phyloP scores from a whole-genome alignment of 2,888 invertebrate genomes.

The Cantharis flavilabris region DNA sequence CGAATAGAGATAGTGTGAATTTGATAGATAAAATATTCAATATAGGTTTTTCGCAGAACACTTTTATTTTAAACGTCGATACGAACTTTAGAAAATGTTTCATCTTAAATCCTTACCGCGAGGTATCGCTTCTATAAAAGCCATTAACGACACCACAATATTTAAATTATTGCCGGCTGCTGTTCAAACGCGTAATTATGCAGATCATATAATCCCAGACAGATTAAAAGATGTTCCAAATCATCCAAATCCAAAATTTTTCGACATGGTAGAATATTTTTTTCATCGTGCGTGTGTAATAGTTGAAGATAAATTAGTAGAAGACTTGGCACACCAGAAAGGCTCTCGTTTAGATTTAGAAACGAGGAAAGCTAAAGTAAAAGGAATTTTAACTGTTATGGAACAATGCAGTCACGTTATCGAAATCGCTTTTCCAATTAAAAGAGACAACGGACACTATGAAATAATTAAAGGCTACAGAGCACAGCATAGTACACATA shows the following conservation, averaged over 20 bases:
- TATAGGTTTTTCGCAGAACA: background rate
- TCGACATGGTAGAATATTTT: conserved; percentile 98
- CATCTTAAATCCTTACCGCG: conserved; percentile 73
- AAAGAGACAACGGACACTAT: conserved; percentile 95
- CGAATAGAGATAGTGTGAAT: background rate
- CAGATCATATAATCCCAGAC: conserved; percentile 80
- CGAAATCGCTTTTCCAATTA: conserved; percentile 93
- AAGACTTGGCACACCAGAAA: conserved; percentile 71
- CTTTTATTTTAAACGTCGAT: background rate
- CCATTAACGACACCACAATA: conserved; percentile 56
- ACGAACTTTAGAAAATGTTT: conserved; percentile 63
- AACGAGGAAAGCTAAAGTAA: conserved; percentile 91
- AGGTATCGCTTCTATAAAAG: conserved; percentile 62
- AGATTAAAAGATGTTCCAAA: conserved; percentile 79
- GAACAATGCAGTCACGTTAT: conserved; percentile 94
- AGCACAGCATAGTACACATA: conserved; percentile 96
- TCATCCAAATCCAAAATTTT: conserved; percentile 84
- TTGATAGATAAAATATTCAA: background rate
- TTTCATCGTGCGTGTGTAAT: conserved; percentile 95
- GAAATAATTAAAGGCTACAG: conserved; percentile 98
- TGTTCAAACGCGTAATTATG: conserved; percentile 61
- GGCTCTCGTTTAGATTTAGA: conserved; percentile 73
- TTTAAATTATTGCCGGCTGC: conserved; percentile 59
- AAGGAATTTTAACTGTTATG: conserved; percentile 94
- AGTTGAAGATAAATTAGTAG: conserved; percentile 87